Evolutionary conservation across 2,797 vertebrate species (phyloP).

Genomic region (Euthynnus affinis): DNA sequence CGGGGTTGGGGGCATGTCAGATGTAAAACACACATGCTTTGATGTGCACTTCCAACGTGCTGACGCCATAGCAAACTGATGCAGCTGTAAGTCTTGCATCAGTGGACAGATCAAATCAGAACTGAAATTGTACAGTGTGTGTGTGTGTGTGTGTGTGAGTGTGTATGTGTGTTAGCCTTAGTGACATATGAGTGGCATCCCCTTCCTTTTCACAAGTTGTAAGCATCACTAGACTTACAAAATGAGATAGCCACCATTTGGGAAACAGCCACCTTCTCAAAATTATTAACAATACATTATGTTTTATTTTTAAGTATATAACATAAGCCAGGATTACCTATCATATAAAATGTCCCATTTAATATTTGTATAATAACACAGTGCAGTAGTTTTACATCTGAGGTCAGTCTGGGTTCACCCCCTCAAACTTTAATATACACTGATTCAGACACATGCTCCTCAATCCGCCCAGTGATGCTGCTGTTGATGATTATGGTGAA

Average conservation of each 20-base stretch:
- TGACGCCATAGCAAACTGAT: constrained; percentile 60
- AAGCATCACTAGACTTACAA: background rate
- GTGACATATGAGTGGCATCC: background rate
- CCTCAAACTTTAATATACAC: constrained; percentile 31
- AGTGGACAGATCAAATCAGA: constrained; percentile 44
- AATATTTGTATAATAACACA: constrained; percentile 6
- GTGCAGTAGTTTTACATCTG: background rate
- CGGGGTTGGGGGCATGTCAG: constrained; percentile 63
- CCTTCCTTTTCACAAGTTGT: background rate
- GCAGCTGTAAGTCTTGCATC: constrained; percentile 53
- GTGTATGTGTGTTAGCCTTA: background rate
- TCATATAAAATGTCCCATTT: background rate
- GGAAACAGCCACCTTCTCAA: background rate
- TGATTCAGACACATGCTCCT: constrained; percentile 55
- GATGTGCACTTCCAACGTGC: constrained; percentile 64
- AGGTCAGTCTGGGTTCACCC: constrained; percentile 53
- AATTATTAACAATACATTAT: background rate
- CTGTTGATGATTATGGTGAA: constrained; percentile 65
- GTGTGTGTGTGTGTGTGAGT: constrained; percentile 13
- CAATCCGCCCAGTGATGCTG: constrained; percentile 39
- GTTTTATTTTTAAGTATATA: background rate
- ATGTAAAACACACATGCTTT: constrained; percentile 77
- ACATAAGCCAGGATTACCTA: background rate
- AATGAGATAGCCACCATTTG: background rate
- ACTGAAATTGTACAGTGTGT: constrained; percentile 20